Evolutionary conservation across 2,888 invertebrate genomes (phyloP), one percentile per base, ranked within the genome.

Genomic region (Operophtera brumata): DNA sequence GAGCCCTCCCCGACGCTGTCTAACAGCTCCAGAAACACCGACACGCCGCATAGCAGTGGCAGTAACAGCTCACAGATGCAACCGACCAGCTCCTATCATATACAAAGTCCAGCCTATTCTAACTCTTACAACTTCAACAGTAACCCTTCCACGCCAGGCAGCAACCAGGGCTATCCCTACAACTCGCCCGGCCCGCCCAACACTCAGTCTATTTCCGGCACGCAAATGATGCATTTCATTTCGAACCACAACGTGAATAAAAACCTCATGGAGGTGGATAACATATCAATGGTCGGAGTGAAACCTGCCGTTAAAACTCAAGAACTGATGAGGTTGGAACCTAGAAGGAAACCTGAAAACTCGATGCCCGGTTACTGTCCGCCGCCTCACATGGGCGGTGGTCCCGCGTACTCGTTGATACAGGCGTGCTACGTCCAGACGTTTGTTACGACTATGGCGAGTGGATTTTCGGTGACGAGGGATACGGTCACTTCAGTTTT

Each of bases 401-500:
- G 89, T 0, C 89, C 90, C 0, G 84, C 89, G 0, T 86, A 84
- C 61, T 84, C 88, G 0, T 64, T 87, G 34, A 78, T 87, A 57
- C 88, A 86, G 62, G 75, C 89, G 1, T 86, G 86, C 66, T 88
- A 89, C 51, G 81, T 88, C 2, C 90, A 90, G 63, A 83, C 86
- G 0, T 82, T 78, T 61, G 85, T 91, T 0, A 86, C 86, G 1
- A 90, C 89, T 1, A 89, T 91, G 81, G 94, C 94, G 0, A 94
- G 94, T 71, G 93, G 95, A 7, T 93, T 94, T 73, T 95, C 95
- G 0, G 93, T 93, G 2, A 94, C 94, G 32, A 92, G 95, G 64
- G 96, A 96, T 73, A 96, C 96, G 0, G 94, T 96, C 13, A 96
- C 96, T 0, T 95, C 94, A 0, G 95, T 96, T 1, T 78, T 95